A percentile compares a stretch with the other conserved stretches of the same genome.
Evolutionary conservation across 2,113 vertebrate species (phyloP).

Genomic region (Melanostigma gelatinosum): DNA sequence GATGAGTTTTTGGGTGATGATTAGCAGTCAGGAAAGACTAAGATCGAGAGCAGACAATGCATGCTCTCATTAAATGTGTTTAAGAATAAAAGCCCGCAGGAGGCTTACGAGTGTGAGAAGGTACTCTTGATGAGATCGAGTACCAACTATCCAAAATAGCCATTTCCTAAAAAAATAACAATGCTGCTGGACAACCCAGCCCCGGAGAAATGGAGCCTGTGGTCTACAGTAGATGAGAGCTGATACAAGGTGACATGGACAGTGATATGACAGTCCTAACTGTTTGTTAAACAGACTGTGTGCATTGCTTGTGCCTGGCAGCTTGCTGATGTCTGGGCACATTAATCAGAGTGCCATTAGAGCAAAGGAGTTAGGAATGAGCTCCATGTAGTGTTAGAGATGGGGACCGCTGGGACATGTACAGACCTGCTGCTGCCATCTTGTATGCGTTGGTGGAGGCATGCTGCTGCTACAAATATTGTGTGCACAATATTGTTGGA

Average conservation of each 20-base stretch:
- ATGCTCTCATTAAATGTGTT: conserved; percentile 54
- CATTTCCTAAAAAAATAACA: conserved; percentile 30
- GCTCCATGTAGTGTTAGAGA: conserved; percentile 35
- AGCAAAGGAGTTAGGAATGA: conserved; percentile 60
- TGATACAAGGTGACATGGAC: conserved; percentile 45
- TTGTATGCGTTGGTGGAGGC: conserved; percentile 30
- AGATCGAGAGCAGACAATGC: conserved; percentile 51
- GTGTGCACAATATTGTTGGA: conserved; percentile 11
- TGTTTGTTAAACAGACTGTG: conserved; percentile 57
- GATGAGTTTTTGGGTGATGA: conserved; percentile 40
- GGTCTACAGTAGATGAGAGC: conserved; percentile 1
- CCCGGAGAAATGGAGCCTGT: conserved; percentile 19
- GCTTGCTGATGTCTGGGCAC: conserved; percentile 42
- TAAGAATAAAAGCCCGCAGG: conserved; percentile 35
- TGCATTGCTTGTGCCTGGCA: conserved; percentile 35
- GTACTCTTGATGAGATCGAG: conserved; percentile 8
- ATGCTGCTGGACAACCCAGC: not conserved
- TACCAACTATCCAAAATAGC: conserved; percentile 28
- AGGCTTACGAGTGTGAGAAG: not conserved
- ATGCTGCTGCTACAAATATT: conserved; percentile 23
- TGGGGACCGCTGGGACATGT: conserved; percentile 43
- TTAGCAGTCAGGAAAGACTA: conserved; percentile 44
- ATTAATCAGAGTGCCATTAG: conserved; percentile 66
- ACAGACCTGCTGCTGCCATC: conserved; percentile 37
- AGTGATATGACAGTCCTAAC: conserved; percentile 41